These are phyloP conservation scores for Intoshia linei DNA, from an alignment of 1,140 invertebrate species.

Conservation along the genomic window DNA sequence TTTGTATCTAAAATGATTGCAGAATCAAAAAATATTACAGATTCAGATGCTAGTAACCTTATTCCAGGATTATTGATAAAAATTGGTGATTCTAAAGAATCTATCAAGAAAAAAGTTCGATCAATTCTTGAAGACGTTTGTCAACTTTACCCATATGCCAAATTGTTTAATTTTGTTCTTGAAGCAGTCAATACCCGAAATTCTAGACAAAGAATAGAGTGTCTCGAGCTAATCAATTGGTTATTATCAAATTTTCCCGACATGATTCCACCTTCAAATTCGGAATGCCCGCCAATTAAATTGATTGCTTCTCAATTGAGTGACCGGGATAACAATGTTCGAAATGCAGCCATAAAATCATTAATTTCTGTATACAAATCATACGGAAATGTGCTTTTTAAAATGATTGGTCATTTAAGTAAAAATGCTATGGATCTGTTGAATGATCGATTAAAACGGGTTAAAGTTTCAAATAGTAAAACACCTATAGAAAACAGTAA, in stretches of 20 bases:
- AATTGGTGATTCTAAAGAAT: conserved; percentile 79
- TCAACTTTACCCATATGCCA: conserved; percentile 49
- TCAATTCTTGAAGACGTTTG: conserved; percentile 48
- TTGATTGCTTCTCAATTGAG: conserved; percentile 68
- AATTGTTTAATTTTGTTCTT: conserved; percentile 56
- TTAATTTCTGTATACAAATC: conserved; percentile 57
- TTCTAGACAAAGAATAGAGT: conserved; percentile 54
- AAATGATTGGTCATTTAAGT: conserved; percentile 49
- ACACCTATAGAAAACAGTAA: no score
- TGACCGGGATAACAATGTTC: conserved; percentile 69
- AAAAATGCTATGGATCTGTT: no score
- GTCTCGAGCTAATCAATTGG: conserved; percentile 6
- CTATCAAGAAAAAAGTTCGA: conserved; percentile 46
- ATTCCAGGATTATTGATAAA: conserved; percentile 10
- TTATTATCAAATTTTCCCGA: no score
- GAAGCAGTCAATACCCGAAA: conserved; percentile 84
- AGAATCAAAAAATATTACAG: conserved; percentile 11
- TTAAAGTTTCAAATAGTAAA: no score
- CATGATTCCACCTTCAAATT: no score
- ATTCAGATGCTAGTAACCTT: background rate
- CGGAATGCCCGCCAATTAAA: conserved; percentile 49
- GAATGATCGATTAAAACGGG: no score
- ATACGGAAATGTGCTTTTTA: conserved; percentile 56
- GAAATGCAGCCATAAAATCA: conserved; percentile 69
- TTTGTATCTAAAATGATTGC: conserved; percentile 46